Conservation (phyloP, 2,888 invertebrate genomes). For the Diploptera punctata region DNA sequence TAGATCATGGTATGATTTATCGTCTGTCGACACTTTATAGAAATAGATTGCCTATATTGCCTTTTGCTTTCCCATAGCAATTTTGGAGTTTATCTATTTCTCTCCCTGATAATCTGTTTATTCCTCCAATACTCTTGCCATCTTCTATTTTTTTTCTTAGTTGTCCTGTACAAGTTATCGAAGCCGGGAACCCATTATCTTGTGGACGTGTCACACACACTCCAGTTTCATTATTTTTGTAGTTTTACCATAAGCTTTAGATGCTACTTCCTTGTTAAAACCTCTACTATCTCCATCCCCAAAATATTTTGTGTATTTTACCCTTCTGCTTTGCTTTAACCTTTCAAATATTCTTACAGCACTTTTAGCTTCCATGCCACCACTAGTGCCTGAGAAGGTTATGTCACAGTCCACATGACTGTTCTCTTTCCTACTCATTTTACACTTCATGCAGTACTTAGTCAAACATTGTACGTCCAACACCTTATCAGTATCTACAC, state of each 20-base stretch:
- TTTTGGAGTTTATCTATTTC: too few species aligned
- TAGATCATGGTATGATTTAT: not conserved
- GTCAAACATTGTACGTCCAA: constrained; percentile 5
- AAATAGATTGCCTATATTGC: not conserved
- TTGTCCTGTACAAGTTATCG: too few species aligned
- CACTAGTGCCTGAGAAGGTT: constrained; percentile 18
- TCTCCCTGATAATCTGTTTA: too few species aligned
- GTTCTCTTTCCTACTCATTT: too few species aligned
- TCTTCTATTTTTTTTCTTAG: too few species aligned
- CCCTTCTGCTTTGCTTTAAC: constrained; percentile 1
- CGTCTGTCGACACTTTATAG: too few species aligned
- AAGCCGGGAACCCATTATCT: too few species aligned
- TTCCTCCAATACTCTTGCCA: too few species aligned
- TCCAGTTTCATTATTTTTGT: too few species aligned
- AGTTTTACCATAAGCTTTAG: too few species aligned
- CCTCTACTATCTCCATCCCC: constrained; percentile 36
- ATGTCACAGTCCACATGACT: not conserved
- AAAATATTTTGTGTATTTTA: constrained; percentile 32
- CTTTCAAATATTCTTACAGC: constrained; percentile 22
- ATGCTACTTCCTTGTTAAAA: constrained; percentile 18
- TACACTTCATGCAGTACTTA: not conserved
- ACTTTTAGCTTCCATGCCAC: constrained; percentile 37
- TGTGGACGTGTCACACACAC: too few species aligned
- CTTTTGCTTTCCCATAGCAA: not conserved
- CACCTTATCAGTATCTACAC: not conserved